A percentile compares a stretch with the other conserved stretches of the same genome.
phyloP scores from a whole-genome alignment of 2,797 vertebrate species.

The Gobio occitaniae region DNA sequence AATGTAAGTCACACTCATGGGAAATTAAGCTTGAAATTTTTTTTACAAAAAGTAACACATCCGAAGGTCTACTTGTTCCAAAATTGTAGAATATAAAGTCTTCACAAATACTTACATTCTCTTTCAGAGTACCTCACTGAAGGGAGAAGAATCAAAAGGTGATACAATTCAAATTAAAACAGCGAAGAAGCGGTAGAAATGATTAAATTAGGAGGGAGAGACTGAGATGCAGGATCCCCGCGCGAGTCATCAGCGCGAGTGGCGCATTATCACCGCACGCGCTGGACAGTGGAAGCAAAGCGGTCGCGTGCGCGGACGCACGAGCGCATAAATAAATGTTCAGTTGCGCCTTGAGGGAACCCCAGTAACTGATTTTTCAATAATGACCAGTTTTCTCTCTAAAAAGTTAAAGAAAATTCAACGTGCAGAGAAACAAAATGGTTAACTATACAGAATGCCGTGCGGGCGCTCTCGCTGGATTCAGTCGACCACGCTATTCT shows the following conservation, averaged over 20 bases:
- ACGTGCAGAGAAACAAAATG: background rate
- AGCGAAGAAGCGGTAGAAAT: slow-evolving; percentile 45
- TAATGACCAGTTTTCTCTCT: too few relatives aligned
- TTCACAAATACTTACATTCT: slow-evolving; percentile 81
- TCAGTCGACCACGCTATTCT: background rate
- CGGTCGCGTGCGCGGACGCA: slow-evolving; percentile 37
- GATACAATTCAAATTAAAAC: slow-evolving; percentile 47
- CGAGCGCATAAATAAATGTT: slow-evolving; percentile 10
- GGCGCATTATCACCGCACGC: slow-evolving; percentile 68
- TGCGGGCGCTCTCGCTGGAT: background rate
- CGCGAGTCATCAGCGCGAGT: slow-evolving; percentile 68
- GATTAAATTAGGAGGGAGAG: slow-evolving; percentile 39
- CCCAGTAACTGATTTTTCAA: background rate
- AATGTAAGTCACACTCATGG: background rate
- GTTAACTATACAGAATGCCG: background rate
- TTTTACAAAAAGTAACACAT: slow-evolving; percentile 20
- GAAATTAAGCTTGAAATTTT: background rate
- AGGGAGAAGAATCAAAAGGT: slow-evolving; percentile 49
- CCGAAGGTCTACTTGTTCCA: background rate
- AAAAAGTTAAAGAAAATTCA: background rate
- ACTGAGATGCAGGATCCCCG: slow-evolving; percentile 38
- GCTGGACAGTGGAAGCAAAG: slow-evolving; percentile 18
- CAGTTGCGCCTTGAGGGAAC: background rate
- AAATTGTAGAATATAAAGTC: slow-evolving; percentile 59
- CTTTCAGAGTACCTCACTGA: slow-evolving; percentile 72